phyloP scores from a whole-genome alignment of 2,797 vertebrate genomes.

The Crenuchus spilurus region DNA sequence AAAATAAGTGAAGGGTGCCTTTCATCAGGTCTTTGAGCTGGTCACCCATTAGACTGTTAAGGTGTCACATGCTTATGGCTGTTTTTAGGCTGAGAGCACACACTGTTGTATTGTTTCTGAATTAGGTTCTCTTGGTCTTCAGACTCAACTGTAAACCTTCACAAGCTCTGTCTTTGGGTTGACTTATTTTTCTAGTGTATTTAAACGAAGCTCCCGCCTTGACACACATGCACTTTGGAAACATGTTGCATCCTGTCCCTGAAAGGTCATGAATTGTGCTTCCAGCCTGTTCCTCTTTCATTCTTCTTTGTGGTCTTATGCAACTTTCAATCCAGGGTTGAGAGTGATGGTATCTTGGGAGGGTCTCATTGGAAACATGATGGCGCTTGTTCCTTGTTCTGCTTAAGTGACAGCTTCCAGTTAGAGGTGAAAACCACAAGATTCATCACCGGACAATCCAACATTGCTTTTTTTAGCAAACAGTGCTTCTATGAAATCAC shows the following conservation, averaged over 20 bases:
- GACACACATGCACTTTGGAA: neutral
- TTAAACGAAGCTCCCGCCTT: conserved; percentile 1
- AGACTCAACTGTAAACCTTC: neutral
- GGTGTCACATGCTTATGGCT: conserved; percentile 20
- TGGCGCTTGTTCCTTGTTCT: neutral
- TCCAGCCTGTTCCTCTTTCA: neutral
- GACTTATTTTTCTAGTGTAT: too few species aligned
- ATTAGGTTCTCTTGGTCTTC: neutral
- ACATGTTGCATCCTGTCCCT: neutral
- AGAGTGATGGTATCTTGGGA: neutral
- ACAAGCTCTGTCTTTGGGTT: neutral
- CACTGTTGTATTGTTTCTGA: conserved; percentile 4
- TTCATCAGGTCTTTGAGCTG: conserved; percentile 15
- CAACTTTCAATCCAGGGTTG: neutral
- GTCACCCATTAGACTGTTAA: conserved; percentile 28
- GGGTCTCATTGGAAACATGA: neutral
- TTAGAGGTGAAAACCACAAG: too few species aligned
- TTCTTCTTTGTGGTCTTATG: neutral
- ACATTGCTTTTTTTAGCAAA: too few species aligned
- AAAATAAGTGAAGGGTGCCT: too few species aligned
- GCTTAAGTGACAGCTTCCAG: neutral
- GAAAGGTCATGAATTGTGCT: neutral
- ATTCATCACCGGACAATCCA: too few species aligned
- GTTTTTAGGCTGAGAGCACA: conserved; percentile 8
- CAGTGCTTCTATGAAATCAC: too few species aligned